phyloP scores from a whole-genome alignment of 2,888 invertebrate species.

The Zonitis immaculata region DNA sequence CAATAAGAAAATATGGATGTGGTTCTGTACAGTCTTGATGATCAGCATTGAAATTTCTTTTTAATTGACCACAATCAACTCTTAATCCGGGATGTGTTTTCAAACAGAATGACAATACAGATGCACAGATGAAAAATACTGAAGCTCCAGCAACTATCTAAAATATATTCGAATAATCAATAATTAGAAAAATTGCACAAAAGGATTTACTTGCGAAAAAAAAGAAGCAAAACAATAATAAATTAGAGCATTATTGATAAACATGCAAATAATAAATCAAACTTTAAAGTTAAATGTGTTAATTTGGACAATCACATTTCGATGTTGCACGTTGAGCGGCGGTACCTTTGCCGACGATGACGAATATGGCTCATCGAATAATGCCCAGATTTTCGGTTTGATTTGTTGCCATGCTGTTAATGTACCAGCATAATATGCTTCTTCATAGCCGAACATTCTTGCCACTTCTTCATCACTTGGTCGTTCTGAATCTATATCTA shows the following conservation, averaged over 20 bases:
- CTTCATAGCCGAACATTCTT: slow-evolving; percentile 85
- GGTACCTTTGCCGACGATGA: slow-evolving; percentile 84
- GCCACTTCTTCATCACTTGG: slow-evolving; percentile 92
- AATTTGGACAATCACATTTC: slow-evolving; percentile 41
- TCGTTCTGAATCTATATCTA: slow-evolving; percentile 91
- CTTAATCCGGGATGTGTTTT: slow-evolving; percentile 90
- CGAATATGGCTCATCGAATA: slow-evolving; percentile 96
- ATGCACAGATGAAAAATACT: slow-evolving; percentile 94
- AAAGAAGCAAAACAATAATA: no score
- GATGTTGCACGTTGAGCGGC: slow-evolving; percentile 71
- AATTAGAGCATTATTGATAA: neutral
- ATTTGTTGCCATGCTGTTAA: slow-evolving; percentile 83
- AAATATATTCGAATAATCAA: slow-evolving; percentile 25
- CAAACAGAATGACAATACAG: slow-evolving; percentile 92
- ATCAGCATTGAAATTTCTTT: slow-evolving; percentile 23
- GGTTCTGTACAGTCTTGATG: slow-evolving; percentile 43
- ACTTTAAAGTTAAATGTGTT: no score
- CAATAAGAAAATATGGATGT: slow-evolving; percentile 75
- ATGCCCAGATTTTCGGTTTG: slow-evolving; percentile 89
- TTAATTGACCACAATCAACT: slow-evolving; percentile 45
- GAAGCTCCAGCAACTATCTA: slow-evolving; percentile 89
- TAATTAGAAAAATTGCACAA: neutral
- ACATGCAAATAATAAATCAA: slow-evolving; percentile 2
- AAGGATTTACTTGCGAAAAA: no score
- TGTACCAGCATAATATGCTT: slow-evolving; percentile 74